Conservation (phyloP, 2,113 vertebrate species). For the Cyrtonyx montezumae region DNA sequence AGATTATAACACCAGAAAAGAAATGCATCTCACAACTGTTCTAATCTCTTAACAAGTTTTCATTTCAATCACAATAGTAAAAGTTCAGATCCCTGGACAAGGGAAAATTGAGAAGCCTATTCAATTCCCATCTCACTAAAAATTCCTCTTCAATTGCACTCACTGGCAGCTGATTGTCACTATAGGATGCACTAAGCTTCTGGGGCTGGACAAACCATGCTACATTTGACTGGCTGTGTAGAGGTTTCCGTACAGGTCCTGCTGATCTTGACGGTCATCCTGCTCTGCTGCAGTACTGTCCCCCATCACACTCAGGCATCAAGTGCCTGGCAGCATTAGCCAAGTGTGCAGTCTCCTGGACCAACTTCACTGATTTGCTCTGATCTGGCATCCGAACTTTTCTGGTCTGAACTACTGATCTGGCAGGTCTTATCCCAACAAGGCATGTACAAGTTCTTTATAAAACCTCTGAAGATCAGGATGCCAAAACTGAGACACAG, state of each 20-base stretch:
- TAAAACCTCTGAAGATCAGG: neutral
- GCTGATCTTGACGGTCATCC: neutral
- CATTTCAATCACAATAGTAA: neutral
- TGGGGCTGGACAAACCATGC: neutral
- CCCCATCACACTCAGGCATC: neutral
- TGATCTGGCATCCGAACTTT: neutral
- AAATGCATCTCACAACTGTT: neutral
- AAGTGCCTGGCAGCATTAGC: neutral
- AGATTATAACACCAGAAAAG: neutral
- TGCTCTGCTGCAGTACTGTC: neutral
- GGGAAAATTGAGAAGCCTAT: neutral
- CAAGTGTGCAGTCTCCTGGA: neutral
- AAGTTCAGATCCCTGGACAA: neutral
- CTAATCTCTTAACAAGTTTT: neutral
- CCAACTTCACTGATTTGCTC: neutral
- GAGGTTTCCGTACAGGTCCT: neutral
- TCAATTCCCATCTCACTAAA: neutral
- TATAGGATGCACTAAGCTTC: accelerated
- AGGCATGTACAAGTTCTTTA: neutral
- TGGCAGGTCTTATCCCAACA: neutral
- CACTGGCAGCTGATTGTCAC: neutral
- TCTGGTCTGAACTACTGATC: too few relatives aligned
- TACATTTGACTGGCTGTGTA: neutral
- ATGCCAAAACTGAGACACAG: neutral
- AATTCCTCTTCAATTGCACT: neutral